Base-by-base conservation (phyloP, 1,140 invertebrate species). In the Caenorhabditis latens region DNA sequence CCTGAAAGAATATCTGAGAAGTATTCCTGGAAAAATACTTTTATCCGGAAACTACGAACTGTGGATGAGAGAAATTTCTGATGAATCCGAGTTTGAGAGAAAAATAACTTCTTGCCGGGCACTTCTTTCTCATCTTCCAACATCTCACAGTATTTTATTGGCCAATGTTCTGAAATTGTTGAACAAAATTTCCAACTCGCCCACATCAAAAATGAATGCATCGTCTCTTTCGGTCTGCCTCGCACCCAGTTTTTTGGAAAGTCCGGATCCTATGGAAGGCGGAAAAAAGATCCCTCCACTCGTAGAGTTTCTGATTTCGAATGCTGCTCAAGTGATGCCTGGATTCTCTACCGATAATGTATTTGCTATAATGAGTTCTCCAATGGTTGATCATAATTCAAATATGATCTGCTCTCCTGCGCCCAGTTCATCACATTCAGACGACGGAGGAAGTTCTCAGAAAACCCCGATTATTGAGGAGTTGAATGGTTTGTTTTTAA, bases 1-100 rank as follows among this genome's bases (percentile, higher is more conserved):
- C 48, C 86, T 89, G 19, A 89, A 89, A 42, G 89, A 89, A 32
- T 89, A 89, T 50, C 79, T 89, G 55, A 67, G 89, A n/a, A 86
- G 82, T 46, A 87, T 89, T 24, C 89, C 89, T 16, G 82, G 83
- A 21, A 88, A 89, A 48, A 63, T 89, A 14, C 88, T 89, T 9
- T 53, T 89, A 19, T 88, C 75, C 55, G 88, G 88, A 2, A 89
- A 89, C 40, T 87, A 89, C 50, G 79, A 89, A 19, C 46, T 87
- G 13, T 89, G 89, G 89, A 87, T 89, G 87, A 14, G 67, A 48
- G 89, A 89, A 61, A 82, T 89, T 19, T 63, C 83, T 3, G 85
- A 89, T 42, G 88, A 89, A n/a, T 2, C 7, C 11, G 85, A 79
- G 21, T 8, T 63, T 13, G 48, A 89, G 6, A 89, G 85, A 43